Evolutionary conservation across 2,113 vertebrate species (phyloP).

Genomic region (Myiozetetes cayanensis): DNA sequence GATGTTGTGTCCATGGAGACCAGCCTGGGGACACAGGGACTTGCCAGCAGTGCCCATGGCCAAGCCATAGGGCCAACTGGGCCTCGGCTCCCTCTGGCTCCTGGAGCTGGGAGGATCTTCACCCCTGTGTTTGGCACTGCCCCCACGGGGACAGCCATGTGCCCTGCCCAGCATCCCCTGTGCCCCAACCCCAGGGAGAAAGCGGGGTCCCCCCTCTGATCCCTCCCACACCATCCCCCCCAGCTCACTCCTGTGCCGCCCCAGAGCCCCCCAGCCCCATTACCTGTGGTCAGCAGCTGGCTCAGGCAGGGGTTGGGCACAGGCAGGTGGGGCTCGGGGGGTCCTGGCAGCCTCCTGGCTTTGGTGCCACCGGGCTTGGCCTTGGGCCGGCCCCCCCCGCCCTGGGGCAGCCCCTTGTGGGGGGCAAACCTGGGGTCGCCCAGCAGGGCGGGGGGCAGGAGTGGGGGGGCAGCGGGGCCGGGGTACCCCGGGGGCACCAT

Average conservation of each 20-base stretch:
- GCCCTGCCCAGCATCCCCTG: neutral
- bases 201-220: rapidly evolving
- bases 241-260: neutral
- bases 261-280: neutral
- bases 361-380: conserved; percentile 60
- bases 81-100: neutral
- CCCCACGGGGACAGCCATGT: rapidly evolving
- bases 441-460: neutral
- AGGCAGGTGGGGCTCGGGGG: neutral
- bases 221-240: neutral
- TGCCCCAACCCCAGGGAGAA: neutral
- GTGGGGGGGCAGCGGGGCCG: conserved; percentile 12
- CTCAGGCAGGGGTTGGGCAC: conserved; percentile 77
- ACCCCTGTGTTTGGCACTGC: neutral
- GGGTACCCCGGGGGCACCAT: conserved; percentile 53
- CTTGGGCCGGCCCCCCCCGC: conserved; percentile 58
- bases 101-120: neutral
- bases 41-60: rapidly evolving
- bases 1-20: neutral
- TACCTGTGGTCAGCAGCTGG: conserved; percentile 81
- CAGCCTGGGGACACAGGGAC: neutral
- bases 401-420: conserved; percentile 15
- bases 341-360: neutral
- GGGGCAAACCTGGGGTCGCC: neutral
- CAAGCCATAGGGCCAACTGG: neutral